Conservation (phyloP, 2,888 invertebrate species). For the Mythimna impura region DNA sequence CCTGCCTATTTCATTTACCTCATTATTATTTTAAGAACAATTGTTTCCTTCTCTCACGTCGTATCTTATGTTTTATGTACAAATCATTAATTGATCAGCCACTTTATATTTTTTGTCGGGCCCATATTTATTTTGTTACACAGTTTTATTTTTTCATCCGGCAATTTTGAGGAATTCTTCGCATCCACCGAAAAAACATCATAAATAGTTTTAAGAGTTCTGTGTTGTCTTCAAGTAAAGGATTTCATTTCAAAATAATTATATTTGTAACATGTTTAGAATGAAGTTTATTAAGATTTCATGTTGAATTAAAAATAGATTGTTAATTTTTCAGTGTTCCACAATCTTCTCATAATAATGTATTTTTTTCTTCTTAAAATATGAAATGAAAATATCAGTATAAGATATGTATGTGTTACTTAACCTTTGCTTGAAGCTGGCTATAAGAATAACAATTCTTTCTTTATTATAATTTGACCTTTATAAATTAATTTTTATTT, state of each 20-base stretch:
- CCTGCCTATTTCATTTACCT: slow-evolving; percentile 42
- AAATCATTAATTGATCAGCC: neutral
- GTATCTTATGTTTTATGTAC: neutral
- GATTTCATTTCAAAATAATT: slow-evolving; percentile 1
- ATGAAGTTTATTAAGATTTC: neutral
- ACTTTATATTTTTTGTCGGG: slow-evolving; percentile 59
- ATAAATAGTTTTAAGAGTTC: slow-evolving; percentile 61
- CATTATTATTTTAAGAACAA: slow-evolving; percentile 36
- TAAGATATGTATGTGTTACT: neutral
- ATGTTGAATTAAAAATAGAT: neutral
- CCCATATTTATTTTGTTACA: slow-evolving; percentile 56
- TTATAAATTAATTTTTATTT: slow-evolving; percentile 65
- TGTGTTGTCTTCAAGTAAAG: slow-evolving; percentile 65
- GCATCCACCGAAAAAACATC: slow-evolving; percentile 70
- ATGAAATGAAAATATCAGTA: slow-evolving; percentile 13
- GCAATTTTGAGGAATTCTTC: slow-evolving; percentile 53
- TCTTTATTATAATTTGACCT: slow-evolving; percentile 59
- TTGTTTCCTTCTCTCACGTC: neutral
- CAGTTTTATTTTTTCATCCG: slow-evolving; percentile 40
- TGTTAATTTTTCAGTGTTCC: neutral
- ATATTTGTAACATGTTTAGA: neutral
- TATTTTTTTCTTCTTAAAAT: neutral
- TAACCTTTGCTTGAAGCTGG: slow-evolving; percentile 67
- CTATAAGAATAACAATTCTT: slow-evolving; percentile 46
- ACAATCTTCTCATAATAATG: neutral